A percentile compares a stretch with the other conserved stretches of the same genome.
These are phyloP conservation scores for Pararge aegeria DNA, from an alignment of 1,140 invertebrate species.

Conservation along the genomic window DNA sequence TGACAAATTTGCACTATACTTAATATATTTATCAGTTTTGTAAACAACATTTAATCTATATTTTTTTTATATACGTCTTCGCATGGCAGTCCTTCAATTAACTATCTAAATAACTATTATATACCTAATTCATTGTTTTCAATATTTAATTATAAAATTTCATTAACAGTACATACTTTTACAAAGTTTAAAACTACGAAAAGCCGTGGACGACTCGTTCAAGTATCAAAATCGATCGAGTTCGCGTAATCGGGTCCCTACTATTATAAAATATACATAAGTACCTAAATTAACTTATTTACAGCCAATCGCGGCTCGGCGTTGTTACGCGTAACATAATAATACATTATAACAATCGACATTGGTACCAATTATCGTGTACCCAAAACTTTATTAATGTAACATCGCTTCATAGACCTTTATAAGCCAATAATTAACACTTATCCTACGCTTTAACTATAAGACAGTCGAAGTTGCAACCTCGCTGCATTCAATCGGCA, in stretches of 20 bases:
- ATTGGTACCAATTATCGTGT: background rate
- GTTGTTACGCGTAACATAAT: background rate
- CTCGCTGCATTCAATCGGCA: no score
- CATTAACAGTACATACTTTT: background rate
- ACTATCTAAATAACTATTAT: background rate
- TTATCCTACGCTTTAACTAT: background rate
- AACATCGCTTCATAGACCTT: background rate
- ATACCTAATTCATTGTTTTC: background rate
- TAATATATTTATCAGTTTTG: background rate
- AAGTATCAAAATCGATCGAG: conserved; percentile 16
- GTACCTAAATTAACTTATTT: conserved; percentile 48
- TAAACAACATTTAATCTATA: background rate
- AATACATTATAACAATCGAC: background rate
- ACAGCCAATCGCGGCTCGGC: conserved; percentile 30
- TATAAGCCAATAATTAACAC: background rate
- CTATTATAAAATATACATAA: conserved; percentile 53
- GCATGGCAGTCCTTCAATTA: background rate
- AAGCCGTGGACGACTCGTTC: background rate
- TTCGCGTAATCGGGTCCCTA: conserved; percentile 61
- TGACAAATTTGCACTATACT: background rate
- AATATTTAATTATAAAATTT: background rate
- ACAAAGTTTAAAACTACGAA: background rate
- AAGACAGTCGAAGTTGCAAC: no score
- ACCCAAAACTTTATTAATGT: background rate
- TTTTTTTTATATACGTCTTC: background rate